phyloP scores from a whole-genome alignment of 2,888 invertebrate genomes.

The Pelosia muscerda region DNA sequence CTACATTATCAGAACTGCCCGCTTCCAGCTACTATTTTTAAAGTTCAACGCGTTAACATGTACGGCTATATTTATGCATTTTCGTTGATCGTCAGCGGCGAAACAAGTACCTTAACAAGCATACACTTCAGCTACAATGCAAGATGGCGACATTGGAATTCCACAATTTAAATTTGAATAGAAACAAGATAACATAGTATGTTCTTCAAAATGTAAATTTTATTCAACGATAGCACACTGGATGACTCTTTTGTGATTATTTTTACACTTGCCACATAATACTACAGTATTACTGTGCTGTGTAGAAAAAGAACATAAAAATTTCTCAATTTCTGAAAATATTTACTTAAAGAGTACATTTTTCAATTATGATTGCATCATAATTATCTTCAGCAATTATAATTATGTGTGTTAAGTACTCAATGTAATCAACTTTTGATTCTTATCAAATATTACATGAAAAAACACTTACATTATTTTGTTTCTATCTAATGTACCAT shows the following conservation, averaged over 20 bases:
- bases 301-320: neutral
- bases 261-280: neutral
- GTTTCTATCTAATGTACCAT: slow-evolving; percentile 4
- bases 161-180: neutral
- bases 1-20: too few species aligned
- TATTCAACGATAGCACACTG: neutral
- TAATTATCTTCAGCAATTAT: neutral
- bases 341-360: neutral
- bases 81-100: neutral
- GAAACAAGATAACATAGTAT: neutral
- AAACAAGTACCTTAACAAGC: neutral
- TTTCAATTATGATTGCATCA: neutral
- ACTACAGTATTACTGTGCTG: neutral
- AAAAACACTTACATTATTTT: slow-evolving; percentile 1
- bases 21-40: too few species aligned
- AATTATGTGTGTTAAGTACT: neutral
- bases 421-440: neutral
- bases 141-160: neutral
- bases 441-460: slow-evolving; percentile 9
- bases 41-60: too few species aligned
- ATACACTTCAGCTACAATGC: neutral
- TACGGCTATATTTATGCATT: too few species aligned
- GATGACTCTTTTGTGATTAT: neutral
- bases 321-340: neutral
- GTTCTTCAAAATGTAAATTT: neutral